phyloP scores from a whole-genome alignment of 2,888 invertebrate genomes.

The Campopleginae sp. region DNA sequence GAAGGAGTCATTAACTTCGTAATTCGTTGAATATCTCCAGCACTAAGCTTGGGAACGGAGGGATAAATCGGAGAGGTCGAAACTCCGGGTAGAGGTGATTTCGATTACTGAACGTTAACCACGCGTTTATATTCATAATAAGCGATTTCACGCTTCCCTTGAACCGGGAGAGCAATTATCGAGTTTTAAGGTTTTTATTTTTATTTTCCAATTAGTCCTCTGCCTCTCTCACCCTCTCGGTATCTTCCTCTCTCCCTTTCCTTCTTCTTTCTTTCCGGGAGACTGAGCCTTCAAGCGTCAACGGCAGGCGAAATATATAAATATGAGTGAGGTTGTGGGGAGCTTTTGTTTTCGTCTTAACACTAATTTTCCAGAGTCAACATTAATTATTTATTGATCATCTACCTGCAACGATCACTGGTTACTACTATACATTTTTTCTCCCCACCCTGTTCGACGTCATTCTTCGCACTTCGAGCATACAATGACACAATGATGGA shows the following conservation, averaged over 20 bases:
- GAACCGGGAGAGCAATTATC: constrained; percentile 47
- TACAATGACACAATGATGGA: not conserved
- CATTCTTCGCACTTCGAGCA: not conserved
- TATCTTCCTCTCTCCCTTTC: not conserved
- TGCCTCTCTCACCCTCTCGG: not conserved
- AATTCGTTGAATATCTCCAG: not conserved
- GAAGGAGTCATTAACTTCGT: not conserved
- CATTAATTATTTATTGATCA: not conserved
- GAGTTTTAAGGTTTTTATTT: constrained; percentile 29
- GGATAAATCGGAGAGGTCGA: not conserved
- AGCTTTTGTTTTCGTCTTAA: constrained; percentile 10
- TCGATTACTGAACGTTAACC: constrained; percentile 19
- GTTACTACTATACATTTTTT: not conserved
- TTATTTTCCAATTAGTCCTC: constrained; percentile 29
- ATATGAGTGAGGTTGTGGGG: constrained; percentile 20
- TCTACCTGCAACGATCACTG: not conserved
- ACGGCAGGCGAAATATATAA: constrained; percentile 22
- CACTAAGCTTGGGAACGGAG: not conserved
- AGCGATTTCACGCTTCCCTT: constrained; percentile 32
- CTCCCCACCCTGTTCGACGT: not conserved
- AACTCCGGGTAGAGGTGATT: not conserved
- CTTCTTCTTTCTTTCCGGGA: constrained; percentile 12
- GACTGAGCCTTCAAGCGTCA: not conserved
- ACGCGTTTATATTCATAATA: constrained; percentile 37
- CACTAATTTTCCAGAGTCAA: not conserved